A percentile compares a stretch with the other conserved stretches of the same genome.
Conservation (phyloP, 2,888 invertebrate species). For the Xanthia icteritia region DNA sequence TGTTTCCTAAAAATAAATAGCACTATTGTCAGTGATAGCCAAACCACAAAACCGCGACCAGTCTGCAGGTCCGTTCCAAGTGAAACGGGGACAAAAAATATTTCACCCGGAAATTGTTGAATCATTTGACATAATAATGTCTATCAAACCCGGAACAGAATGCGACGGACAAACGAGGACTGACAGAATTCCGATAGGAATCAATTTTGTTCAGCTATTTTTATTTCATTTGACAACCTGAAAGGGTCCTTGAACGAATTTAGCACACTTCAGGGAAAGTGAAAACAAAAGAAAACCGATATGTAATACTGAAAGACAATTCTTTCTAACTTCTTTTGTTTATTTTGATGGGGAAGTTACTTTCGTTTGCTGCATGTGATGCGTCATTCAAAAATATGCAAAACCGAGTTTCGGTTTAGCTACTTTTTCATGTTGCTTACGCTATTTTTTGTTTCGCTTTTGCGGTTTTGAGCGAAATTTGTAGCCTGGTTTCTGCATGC, state of each 20-base stretch:
- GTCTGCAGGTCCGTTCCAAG: not conserved
- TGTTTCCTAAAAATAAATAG: not conserved
- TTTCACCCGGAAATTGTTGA: slow-evolving; percentile 9
- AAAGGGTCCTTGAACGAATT: slow-evolving; percentile 11
- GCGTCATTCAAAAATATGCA: not conserved
- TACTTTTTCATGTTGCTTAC: not conserved
- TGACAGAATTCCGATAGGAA: slow-evolving; percentile 32
- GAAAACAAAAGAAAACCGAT: slow-evolving; percentile 18
- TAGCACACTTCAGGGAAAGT: slow-evolving; percentile 1
- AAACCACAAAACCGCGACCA: not conserved
- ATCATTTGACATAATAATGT: slow-evolving; percentile 43
- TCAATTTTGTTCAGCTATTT: slow-evolving; percentile 38
- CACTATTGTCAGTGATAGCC: not conserved
- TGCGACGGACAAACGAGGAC: slow-evolving; percentile 26
- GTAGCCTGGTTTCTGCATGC: not conserved
- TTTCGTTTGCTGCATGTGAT: no score
- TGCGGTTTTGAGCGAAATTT: not conserved
- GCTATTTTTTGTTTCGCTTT: not conserved
- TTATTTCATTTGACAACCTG: slow-evolving; percentile 50
- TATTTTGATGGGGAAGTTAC: not conserved
- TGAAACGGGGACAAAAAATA: not conserved
- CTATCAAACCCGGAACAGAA: slow-evolving; percentile 29
- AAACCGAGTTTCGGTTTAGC: no score
- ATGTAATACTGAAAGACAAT: not conserved
- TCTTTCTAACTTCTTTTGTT: not conserved